Base-by-base conservation (phyloP, 92 coral and sea anemone species). In the Chrysogorgia sp. region DNA sequence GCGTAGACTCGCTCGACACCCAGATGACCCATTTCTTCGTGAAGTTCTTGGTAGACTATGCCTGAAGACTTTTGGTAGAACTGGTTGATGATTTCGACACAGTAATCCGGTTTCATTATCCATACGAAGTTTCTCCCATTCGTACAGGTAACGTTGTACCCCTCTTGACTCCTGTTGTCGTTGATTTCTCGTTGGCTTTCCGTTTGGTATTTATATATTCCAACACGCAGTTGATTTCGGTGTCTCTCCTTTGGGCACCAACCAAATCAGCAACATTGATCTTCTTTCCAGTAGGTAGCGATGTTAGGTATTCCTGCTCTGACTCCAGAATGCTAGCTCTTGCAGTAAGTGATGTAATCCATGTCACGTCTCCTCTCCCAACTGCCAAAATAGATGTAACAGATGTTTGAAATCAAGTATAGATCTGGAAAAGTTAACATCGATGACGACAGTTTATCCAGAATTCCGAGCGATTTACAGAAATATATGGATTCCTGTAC, bases 1-100 rank as follows among this genome's bases (percentile, higher is more conserved):
- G 34, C 86, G 43, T 61, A 45, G n/a, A 75, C 82, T 31, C 86
- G 63, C 31, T 75, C 82, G 14, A 34, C 60, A 13, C 82, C 82
- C n/a, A 83, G 45, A 32, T 61, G 71, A 13, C 71, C 71, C 71
- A 64, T 64, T 23, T 64, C 71, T 35, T 74, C 66, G 74, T 82
- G 86, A 24, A 82, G 65, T 74, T 75, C 69, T 19, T 63, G 41
- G 47, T 63, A 75, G 7, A 83, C 67, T 0, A 2, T 37, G 23
- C n/a, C 49, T 50, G 56, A 47, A 65, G 25, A 47, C 37, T 10
- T 4, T 24, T 10, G 86, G 82, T 30, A 74, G 82, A 1, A 82
- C 66, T n/a, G 74, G 10, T 34, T 82, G 81, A 33, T 14, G 14
- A 15, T 40, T 29, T 20, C 74, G 34, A 32, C n/a, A 53, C 25